These are phyloP conservation scores for Cyclophora punctaria DNA, from an alignment of 2,888 invertebrate species.

Conservation along the genomic window DNA sequence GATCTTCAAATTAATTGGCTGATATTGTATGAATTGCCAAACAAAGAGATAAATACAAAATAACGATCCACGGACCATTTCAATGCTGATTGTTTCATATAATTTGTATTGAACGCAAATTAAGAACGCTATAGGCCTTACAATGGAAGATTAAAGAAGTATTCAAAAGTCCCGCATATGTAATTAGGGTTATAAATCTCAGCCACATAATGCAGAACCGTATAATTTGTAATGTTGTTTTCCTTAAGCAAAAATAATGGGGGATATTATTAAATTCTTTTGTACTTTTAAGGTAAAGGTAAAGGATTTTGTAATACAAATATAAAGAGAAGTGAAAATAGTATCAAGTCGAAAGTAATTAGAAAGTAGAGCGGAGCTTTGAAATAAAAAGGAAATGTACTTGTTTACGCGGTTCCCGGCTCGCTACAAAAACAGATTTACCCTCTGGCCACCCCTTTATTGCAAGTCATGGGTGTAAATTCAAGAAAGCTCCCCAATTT, in stretches of 20 bases:
- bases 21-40: slow-evolving; percentile 34
- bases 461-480: slow-evolving; percentile 73
- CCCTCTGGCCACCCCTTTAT: slow-evolving; percentile 44
- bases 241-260: no score
- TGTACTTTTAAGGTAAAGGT: no score
- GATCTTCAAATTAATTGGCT: slow-evolving; percentile 48
- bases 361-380: not conserved
- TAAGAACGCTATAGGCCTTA: slow-evolving; percentile 29
- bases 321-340: not conserved
- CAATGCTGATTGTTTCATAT: slow-evolving; percentile 47
- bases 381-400: slow-evolving; percentile 8
- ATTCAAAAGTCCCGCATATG: slow-evolving; percentile 26
- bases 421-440: slow-evolving; percentile 26
- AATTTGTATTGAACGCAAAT: slow-evolving; percentile 44
- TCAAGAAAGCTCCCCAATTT: slow-evolving; percentile 73
- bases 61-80: slow-evolving; percentile 28
- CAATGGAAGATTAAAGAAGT: slow-evolving; percentile 21
- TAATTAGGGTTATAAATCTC: not conserved
- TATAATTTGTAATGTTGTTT: no score
- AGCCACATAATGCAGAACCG: no score
- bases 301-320: no score
- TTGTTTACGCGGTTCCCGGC: slow-evolving; percentile 14
- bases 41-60: slow-evolving; percentile 44
- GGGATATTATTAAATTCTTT: no score
- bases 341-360: slow-evolving; percentile 8